A percentile compares a stretch with the other conserved stretches of the same genome.
Evolutionary conservation across 2,113 vertebrate species (phyloP).

Genomic region (Pangasianodon hypophthalmus): DNA sequence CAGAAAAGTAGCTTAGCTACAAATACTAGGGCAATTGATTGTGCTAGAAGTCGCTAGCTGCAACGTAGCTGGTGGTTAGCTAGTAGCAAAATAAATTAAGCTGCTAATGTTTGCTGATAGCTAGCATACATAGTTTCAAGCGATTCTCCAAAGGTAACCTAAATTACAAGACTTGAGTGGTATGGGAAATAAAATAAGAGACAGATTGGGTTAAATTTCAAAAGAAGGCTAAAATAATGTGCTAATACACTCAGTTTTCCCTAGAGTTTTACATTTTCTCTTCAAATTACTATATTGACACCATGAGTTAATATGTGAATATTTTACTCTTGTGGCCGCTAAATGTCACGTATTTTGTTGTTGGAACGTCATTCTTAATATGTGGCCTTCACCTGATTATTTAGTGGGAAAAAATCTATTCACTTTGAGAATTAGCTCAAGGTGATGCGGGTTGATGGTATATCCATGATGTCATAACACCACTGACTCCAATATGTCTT

Average conservation of each 20-base stretch:
- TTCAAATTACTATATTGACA: not conserved
- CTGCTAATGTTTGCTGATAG: not conserved
- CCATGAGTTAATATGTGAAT: not conserved
- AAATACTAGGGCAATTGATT: not conserved
- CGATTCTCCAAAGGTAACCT: not conserved
- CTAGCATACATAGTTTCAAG: not conserved
- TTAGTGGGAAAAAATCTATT: not conserved
- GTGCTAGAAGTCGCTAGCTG: not conserved
- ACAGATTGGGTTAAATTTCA: not conserved
- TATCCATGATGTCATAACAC: not conserved
- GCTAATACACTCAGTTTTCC: not conserved
- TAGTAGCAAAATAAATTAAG: not conserved
- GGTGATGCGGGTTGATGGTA: not conserved
- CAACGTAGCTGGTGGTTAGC: not conserved
- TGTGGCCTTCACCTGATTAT: not conserved
- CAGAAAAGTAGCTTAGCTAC: not conserved
- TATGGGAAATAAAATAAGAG: not conserved
- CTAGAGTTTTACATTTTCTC: not conserved
- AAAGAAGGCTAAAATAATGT: not conserved
- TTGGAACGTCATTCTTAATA: not conserved
- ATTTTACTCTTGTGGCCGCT: not conserved
- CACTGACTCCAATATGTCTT: not conserved
- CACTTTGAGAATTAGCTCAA: not conserved
- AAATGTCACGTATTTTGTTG: not conserved
- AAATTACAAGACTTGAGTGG: not conserved